A percentile compares a stretch with the other conserved stretches of the same genome.
These are phyloP conservation scores for Papilio dardanus DNA, from an alignment of 1,140 invertebrate genomes.

Conservation along the genomic window DNA sequence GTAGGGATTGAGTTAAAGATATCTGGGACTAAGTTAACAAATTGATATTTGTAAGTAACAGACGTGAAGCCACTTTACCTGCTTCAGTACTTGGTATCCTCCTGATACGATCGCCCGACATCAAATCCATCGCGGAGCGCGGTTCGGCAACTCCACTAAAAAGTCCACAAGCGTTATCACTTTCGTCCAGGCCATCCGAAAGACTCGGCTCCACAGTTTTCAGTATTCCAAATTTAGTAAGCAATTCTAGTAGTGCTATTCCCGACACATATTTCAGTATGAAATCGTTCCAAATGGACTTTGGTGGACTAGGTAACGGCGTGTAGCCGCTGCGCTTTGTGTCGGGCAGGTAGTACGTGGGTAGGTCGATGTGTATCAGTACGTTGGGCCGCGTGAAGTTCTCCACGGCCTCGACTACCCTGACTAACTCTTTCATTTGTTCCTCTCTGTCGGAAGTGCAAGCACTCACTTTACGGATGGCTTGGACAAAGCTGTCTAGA, in stretches of 20 bases:
- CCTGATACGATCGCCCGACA: background rate
- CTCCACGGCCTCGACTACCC: constrained; percentile 44
- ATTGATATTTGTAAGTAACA: background rate
- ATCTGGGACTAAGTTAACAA: no score
- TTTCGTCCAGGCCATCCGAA: constrained; percentile 45
- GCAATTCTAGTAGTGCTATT: constrained; percentile 42
- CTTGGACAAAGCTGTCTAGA: constrained; percentile 32
- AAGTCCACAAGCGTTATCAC: constrained; percentile 47
- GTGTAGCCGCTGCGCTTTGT: constrained; percentile 24
- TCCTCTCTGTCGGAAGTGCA: constrained; percentile 44
- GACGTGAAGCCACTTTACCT: background rate
- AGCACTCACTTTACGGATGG: constrained; percentile 41
- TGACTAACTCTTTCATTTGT: constrained; percentile 42
- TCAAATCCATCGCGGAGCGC: constrained; percentile 30
- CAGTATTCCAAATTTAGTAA: constrained; percentile 45
- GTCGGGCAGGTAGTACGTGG: constrained; percentile 44
- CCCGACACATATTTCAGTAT: constrained; percentile 46
- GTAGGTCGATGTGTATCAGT: constrained; percentile 45
- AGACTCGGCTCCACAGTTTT: constrained; percentile 39
- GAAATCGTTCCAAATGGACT: constrained; percentile 43
- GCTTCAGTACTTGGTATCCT: background rate
- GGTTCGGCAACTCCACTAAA: constrained; percentile 42
- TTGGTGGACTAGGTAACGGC: constrained; percentile 31
- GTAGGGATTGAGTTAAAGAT: no score
- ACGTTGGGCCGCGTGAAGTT: constrained; percentile 45